Evolutionary conservation across 2,888 invertebrate genomes (phyloP).

Genomic region (Ennomos quercinarius): DNA sequence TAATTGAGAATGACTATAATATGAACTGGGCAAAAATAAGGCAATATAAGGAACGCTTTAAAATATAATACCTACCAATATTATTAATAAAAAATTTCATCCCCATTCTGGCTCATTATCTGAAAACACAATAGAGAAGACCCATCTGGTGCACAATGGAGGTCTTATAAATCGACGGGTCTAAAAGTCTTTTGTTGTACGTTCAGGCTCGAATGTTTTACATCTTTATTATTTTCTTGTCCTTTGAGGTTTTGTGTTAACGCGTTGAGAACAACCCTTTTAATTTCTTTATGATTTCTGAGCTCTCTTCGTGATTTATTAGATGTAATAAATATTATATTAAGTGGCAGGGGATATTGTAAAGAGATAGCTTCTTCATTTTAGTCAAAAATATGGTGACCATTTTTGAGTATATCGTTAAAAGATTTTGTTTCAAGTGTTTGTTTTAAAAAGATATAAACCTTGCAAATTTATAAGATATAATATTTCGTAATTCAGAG

Average conservation of each 20-base stretch:
- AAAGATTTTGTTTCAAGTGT: neutral
- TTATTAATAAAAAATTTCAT: constrained; percentile 19
- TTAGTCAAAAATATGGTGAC: constrained; percentile 8
- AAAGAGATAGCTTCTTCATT: constrained; percentile 11
- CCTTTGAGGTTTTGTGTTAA: constrained; percentile 33
- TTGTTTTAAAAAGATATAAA: no score
- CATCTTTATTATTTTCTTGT: constrained; percentile 30
- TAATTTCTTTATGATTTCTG: constrained; percentile 31
- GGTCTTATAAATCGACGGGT: constrained; percentile 29
- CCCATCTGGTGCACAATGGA: constrained; percentile 36
- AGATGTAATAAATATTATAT: constrained; percentile 22
- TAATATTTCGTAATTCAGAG: no score
- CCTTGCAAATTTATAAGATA: no score
- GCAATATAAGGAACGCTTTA: no score
- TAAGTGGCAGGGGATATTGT: constrained; percentile 13
- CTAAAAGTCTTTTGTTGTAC: constrained; percentile 21
- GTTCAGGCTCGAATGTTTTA: constrained; percentile 26
- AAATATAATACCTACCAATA: constrained; percentile 13
- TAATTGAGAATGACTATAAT: no score
- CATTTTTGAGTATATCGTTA: constrained; percentile 1
- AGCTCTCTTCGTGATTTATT: constrained; percentile 26
- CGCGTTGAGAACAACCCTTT: constrained; percentile 27
- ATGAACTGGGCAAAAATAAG: no score
- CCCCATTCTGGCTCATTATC: constrained; percentile 29
- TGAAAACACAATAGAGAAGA: constrained; percentile 34